phyloP scores from a whole-genome alignment of 2,113 vertebrate species.

The Vimba vimba region DNA sequence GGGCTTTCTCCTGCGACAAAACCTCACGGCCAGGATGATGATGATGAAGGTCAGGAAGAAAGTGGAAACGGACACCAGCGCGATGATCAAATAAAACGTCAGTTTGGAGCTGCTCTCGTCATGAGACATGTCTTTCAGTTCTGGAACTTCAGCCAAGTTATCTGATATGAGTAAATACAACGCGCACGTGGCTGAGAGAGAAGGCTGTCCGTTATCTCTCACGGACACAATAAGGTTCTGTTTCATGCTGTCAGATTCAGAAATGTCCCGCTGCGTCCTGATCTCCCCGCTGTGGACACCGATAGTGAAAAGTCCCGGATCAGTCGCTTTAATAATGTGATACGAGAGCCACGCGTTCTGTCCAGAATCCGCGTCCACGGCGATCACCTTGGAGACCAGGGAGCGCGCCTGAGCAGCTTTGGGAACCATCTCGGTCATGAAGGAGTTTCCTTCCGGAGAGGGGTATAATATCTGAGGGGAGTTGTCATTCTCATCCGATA shows the following conservation, averaged over 20 bases:
- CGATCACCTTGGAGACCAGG: too few relatives aligned
- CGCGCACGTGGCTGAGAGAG: slow-evolving; percentile 78
- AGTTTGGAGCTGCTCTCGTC: slow-evolving; percentile 63
- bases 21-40: slow-evolving; percentile 24
- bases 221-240: slow-evolving; percentile 72
- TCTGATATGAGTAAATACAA: slow-evolving; percentile 78
- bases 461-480: too few relatives aligned
- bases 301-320: too few relatives aligned
- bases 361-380: too few relatives aligned
- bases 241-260: slow-evolving; percentile 73
- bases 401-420: too few relatives aligned
- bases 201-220: slow-evolving; percentile 68
- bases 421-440: too few relatives aligned
- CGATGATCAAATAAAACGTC: slow-evolving; percentile 69
- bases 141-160: slow-evolving; percentile 77
- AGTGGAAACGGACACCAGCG: slow-evolving; percentile 63
- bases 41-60: slow-evolving; percentile 68
- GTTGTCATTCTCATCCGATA: too few relatives aligned
- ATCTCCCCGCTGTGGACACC: too few relatives aligned
- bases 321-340: too few relatives aligned
- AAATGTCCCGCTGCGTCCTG: too few relatives aligned
- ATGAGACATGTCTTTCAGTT: slow-evolving; percentile 60
- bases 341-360: too few relatives aligned
- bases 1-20: slow-evolving; percentile 20
- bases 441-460: too few relatives aligned